Evolutionary conservation across 2,113 vertebrate species (phyloP).

Genomic region (Urocitellus parryii): DNA sequence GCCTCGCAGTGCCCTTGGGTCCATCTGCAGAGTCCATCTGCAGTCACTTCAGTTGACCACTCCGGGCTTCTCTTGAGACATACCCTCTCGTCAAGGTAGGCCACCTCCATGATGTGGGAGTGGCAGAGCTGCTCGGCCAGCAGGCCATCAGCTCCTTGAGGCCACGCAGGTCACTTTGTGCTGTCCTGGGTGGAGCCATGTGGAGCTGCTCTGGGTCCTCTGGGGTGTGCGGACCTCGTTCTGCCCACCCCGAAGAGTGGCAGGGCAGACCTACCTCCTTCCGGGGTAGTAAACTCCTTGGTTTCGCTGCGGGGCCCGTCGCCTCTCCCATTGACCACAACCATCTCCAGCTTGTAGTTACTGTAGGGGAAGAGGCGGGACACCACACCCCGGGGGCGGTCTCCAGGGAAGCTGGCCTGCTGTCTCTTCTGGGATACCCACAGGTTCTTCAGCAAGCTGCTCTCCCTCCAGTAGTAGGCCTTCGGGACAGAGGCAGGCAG

Average conservation of each 20-base stretch:
- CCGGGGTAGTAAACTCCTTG: conserved; percentile 94
- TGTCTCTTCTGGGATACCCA: conserved; percentile 93
- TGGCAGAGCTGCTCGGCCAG: not conserved
- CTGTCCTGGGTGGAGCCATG: not conserved
- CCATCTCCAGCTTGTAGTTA: conserved; percentile 97
- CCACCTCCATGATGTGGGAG: not conserved
- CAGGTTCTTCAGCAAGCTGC: conserved; percentile 94
- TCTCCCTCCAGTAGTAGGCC: conserved; percentile 97
- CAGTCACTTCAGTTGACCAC: not conserved
- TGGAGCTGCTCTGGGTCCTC: not conserved
- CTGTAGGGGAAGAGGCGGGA: conserved; percentile 94
- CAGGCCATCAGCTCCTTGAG: not conserved
- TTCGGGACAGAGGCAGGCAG: conserved; percentile 85
- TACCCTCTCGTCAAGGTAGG: not conserved
- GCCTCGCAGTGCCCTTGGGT: not conserved
- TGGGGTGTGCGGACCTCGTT: not conserved
- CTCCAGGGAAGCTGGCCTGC: conserved; percentile 91
- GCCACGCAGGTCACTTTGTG: not conserved
- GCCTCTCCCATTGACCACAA: conserved; percentile 94
- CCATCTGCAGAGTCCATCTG: not conserved
- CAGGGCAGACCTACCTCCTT: conserved; percentile 92
- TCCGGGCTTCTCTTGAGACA: not conserved
- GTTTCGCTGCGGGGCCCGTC: conserved; percentile 93
- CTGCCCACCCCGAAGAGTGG: not conserved
- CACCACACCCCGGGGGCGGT: conserved; percentile 90